A percentile compares a stretch with the other conserved stretches of the same genome.
Conservation (phyloP, 2,888 invertebrate genomes). For the Drosophila borborema region DNA sequence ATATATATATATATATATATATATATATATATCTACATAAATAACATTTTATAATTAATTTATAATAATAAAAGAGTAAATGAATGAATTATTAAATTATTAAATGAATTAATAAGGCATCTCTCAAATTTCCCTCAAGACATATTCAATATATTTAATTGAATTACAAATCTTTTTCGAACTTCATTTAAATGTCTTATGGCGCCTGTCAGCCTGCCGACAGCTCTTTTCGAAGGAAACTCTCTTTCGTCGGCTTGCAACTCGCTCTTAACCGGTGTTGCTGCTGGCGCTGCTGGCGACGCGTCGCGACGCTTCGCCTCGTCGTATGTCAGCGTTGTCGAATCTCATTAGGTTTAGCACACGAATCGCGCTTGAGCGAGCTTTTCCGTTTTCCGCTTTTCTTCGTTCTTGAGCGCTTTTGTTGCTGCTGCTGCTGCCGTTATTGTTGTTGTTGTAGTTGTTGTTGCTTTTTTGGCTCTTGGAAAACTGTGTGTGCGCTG, state of each 20-base stretch:
- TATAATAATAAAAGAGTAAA: no score
- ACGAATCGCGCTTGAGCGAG: constrained; percentile 76
- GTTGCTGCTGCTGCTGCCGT: background rate
- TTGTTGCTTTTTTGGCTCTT: constrained; percentile 23
- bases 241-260: constrained; percentile 22
- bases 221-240: constrained; percentile 14
- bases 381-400: constrained; percentile 72
- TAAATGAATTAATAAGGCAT: no score
- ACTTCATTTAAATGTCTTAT: background rate
- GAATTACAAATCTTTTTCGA: background rate
- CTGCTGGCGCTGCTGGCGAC: background rate
- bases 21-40: no score
- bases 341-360: constrained; percentile 68
- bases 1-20: no score
- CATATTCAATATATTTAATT: background rate
- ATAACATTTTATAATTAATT: background rate
- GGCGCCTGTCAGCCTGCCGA: constrained; percentile 29
- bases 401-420: constrained; percentile 56
- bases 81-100: no score
- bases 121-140: background rate
- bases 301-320: background rate
- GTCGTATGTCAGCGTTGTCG: constrained; percentile 55
- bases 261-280: constrained; percentile 46
- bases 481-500: constrained; percentile 45
- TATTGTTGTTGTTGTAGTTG: background rate